phyloP scores from a whole-genome alignment of 2,888 invertebrate genomes.

The Lasioglossum figueresi region DNA sequence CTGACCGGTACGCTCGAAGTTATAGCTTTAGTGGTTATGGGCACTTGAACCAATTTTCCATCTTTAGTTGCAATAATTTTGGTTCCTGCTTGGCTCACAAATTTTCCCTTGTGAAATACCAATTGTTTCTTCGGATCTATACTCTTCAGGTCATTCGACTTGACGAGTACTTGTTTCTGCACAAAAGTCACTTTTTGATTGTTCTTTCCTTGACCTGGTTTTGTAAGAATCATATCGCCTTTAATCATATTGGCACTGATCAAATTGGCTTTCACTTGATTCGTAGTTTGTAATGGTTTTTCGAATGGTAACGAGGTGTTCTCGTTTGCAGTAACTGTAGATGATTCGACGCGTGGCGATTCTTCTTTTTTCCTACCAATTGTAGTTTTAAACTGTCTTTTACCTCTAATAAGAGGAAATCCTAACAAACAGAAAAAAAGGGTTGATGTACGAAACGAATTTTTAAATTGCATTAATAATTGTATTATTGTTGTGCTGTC shows the following conservation, averaged over 20 bases:
- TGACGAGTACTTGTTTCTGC: slow-evolving; percentile 79
- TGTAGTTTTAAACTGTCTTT: slow-evolving; percentile 73
- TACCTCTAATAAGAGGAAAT: slow-evolving; percentile 67
- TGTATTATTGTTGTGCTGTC: neutral
- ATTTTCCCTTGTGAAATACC: slow-evolving; percentile 74
- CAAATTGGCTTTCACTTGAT: slow-evolving; percentile 85
- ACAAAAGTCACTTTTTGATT: slow-evolving; percentile 79
- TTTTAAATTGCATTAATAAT: neutral
- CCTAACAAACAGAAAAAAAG: slow-evolving; percentile 42
- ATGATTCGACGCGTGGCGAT: slow-evolving; percentile 40
- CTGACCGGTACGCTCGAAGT: slow-evolving; percentile 23
- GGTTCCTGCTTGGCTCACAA: slow-evolving; percentile 64
- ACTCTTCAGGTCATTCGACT: slow-evolving; percentile 75
- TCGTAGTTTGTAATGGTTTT: slow-evolving; percentile 79
- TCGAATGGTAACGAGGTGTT: slow-evolving; percentile 62
- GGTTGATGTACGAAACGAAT: neutral
- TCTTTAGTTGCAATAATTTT: slow-evolving; percentile 73
- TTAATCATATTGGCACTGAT: slow-evolving; percentile 84
- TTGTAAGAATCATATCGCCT: slow-evolving; percentile 82
- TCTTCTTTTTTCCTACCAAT: slow-evolving; percentile 78
- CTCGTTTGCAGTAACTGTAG: slow-evolving; percentile 48
- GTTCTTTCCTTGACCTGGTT: slow-evolving; percentile 79
- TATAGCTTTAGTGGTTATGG: slow-evolving; percentile 58
- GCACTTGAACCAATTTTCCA: slow-evolving; percentile 71
- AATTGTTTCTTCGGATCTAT: slow-evolving; percentile 75